Percentiles rank a stretch among this genome's conserved stretches.
Evolutionary conservation across 2,888 invertebrate genomes (phyloP).

Genomic region (Falcaria lacertinaria): DNA sequence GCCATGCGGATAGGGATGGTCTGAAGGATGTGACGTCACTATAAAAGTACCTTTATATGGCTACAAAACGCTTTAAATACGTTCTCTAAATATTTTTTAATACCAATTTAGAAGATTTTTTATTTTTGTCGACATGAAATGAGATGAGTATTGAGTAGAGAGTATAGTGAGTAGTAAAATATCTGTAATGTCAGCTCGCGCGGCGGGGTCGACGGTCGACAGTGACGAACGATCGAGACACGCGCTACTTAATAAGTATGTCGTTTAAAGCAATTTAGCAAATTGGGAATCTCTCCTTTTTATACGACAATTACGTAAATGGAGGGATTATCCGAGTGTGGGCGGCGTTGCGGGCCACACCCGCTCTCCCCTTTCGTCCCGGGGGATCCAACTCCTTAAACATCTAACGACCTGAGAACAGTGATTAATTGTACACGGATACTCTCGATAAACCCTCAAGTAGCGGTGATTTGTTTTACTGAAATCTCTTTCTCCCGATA

Average conservation of each 20-base stretch:
- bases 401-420: slow-evolving; percentile 63
- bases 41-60: too few relatives aligned
- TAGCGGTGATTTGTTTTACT: slow-evolving; percentile 67
- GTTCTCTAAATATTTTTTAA: too few relatives aligned
- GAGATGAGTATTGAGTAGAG: neutral
- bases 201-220: slow-evolving; percentile 4
- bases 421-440: slow-evolving; percentile 69
- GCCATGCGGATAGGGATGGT: too few relatives aligned
- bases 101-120: too few relatives aligned
- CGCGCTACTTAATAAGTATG: slow-evolving; percentile 50
- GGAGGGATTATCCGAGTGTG: slow-evolving; percentile 74
- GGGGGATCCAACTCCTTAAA: slow-evolving; percentile 54
- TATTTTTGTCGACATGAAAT: too few relatives aligned
- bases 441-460: slow-evolving; percentile 46
- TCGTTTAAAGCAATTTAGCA: slow-evolving; percentile 77
- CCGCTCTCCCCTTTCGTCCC: slow-evolving; percentile 64
- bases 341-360: slow-evolving; percentile 69
- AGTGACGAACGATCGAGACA: slow-evolving; percentile 40
- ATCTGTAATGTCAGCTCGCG: neutral
- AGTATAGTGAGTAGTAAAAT: neutral
- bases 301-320: slow-evolving; percentile 81
- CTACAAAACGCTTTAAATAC: too few relatives aligned
- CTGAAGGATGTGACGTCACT: too few relatives aligned
- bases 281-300: slow-evolving; percentile 79
- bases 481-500: slow-evolving; percentile 54